Conservation (phyloP, 1,140 invertebrate genomes). For the Popillia japonica region DNA sequence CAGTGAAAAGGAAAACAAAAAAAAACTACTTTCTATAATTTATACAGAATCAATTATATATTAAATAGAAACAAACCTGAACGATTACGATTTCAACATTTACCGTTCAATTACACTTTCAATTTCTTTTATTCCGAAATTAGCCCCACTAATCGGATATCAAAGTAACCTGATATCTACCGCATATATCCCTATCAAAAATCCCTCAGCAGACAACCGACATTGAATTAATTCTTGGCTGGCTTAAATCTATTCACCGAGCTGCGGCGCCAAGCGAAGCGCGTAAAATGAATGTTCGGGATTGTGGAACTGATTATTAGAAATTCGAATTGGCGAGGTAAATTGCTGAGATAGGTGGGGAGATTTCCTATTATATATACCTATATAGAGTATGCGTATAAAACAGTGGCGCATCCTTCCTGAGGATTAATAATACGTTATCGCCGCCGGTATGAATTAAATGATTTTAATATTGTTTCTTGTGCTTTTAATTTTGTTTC, state of each 20-base stretch:
- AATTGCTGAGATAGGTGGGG: not conserved
- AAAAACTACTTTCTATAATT: no score
- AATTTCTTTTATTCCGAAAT: no score
- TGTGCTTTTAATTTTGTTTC: no score
- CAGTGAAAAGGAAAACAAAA: no score
- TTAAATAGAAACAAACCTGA: no score
- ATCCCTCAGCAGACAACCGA: not conserved
- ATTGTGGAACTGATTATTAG: conserved; percentile 15
- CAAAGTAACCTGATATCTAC: not conserved
- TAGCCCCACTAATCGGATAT: no score
- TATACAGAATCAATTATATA: no score
- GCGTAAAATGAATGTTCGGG: conserved; percentile 14
- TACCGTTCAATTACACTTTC: no score
- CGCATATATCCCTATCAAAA: not conserved
- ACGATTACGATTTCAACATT: no score
- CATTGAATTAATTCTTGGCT: not conserved
- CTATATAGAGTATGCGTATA: no score
- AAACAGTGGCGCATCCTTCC: not conserved
- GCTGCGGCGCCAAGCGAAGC: not conserved
- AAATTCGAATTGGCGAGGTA: conserved; percentile 13
- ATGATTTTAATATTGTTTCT: no score
- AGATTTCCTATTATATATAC: not conserved
- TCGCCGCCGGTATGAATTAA: no score
- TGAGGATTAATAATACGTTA: not conserved
- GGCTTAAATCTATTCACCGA: not conserved